Percentiles rank a stretch among this genome's conserved stretches.
These are phyloP conservation scores for Tipula helvola DNA, from an alignment of 2,888 invertebrate genomes.

Conservation along the genomic window DNA sequence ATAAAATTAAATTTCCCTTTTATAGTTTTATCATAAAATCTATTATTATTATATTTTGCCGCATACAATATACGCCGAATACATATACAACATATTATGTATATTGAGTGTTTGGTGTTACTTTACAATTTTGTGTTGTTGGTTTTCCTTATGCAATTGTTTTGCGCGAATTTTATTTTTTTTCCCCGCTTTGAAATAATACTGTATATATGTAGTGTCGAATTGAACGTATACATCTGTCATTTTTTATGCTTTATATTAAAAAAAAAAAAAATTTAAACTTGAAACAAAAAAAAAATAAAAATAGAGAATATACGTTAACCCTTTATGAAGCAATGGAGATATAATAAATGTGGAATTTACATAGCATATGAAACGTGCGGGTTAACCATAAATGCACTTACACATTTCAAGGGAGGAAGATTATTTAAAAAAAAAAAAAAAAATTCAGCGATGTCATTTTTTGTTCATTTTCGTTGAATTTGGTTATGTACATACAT, in stretches of 20 bases:
- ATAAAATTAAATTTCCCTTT: conserved; percentile 4
- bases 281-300: not conserved
- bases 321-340: not conserved
- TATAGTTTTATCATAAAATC: not conserved
- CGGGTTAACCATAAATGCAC: not conserved
- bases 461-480: not conserved
- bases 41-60: not conserved
- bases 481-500: not conserved
- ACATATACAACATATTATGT: not conserved
- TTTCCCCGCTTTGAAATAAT: not conserved
- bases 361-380: not conserved
- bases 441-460: not conserved
- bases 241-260: not conserved
- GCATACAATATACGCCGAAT: not conserved
- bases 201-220: not conserved
- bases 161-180: not conserved
- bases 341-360: not conserved
- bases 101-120: not conserved
- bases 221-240: not conserved
- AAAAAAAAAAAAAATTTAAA: not conserved
- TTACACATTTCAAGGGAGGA: not conserved
- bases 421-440: not conserved
- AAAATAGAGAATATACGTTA: not conserved
- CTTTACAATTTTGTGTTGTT: not conserved
- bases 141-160: not conserved